phyloP scores from a whole-genome alignment of 2,888 invertebrate species.

The Aleiodes testaceus region DNA sequence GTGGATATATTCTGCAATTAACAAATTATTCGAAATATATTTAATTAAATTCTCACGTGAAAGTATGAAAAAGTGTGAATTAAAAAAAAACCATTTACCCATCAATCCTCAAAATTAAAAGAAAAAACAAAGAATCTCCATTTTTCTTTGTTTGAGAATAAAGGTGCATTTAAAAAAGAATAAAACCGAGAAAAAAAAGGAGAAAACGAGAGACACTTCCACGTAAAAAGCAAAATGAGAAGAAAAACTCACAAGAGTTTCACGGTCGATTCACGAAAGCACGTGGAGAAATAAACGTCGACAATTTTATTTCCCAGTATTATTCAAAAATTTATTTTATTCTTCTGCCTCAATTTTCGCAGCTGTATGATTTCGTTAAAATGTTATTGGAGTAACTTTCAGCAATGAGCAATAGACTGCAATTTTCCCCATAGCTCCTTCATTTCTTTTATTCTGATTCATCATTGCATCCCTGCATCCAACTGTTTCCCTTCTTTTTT shows the following conservation, averaged over 20 bases:
- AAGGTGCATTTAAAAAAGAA: conserved; percentile 30
- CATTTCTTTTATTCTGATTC: conserved; percentile 11
- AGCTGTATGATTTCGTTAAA: too few relatives aligned
- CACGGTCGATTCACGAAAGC: conserved; percentile 44
- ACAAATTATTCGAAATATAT: too few relatives aligned
- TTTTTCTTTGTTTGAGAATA: conserved; percentile 24
- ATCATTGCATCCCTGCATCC: conserved; percentile 43
- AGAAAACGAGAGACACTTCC: conserved; percentile 26
- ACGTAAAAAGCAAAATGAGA: conserved; percentile 4
- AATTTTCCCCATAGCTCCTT: conserved; percentile 25
- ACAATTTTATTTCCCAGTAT: conserved; percentile 42
- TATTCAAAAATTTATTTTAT: conserved; percentile 6
- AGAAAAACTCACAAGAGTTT: conserved; percentile 14
- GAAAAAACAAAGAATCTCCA: conserved; percentile 9
- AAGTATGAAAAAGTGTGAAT: conserved; percentile 7
- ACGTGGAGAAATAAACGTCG: conserved; percentile 45
- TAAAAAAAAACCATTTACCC: conserved; percentile 10
- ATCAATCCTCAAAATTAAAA: not conserved
- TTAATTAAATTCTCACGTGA: not conserved
- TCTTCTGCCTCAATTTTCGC: not conserved
- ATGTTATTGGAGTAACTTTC: too few relatives aligned
- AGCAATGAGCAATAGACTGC: not conserved
- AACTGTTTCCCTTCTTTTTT: conserved; percentile 26
- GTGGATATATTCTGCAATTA: too few relatives aligned
- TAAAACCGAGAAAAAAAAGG: conserved; percentile 12